Base-by-base conservation (phyloP, 2,113 vertebrate species). In the Cyprinus carpio region DNA sequence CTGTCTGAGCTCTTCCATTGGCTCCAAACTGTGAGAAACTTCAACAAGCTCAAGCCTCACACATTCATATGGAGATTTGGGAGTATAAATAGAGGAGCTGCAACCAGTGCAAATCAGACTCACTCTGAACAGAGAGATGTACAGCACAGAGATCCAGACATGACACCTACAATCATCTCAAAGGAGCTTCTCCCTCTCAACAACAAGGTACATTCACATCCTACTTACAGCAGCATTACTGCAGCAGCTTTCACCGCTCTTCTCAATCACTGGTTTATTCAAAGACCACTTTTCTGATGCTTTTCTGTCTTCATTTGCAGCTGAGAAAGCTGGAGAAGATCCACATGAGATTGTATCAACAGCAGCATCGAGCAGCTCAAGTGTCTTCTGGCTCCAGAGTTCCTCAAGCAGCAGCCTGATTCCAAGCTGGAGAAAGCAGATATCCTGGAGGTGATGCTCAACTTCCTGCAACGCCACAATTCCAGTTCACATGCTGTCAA, bases 61-160 rank as follows among this genome's bases (percentile, higher is more conserved):
- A 91, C 91, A 93, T 94, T 93, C 88, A 93, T 91, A 94, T 94
- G 93, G 88, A 93, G 91, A 94, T 92, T 84, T 87, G 89, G 80
- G 88, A 91, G 80, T 93, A 94, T 94, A 94, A 93, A 92, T 90
- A 93, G 88, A 89, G 91, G 91, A 88, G 88, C 83, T 87, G 91
- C 85, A 89, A 85, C 77, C 91, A 91, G 49, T 51, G 49, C 49
- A 51, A 51, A 51, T 16, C 49, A 51, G 49, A 51, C 49, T 51
- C 49, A 51, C 4, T 51, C 49, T 51, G 15, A 51, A 87, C 77
- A 90, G 86, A 94, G 89, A 89, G 31, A 71, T 87, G 88, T 72
- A 88, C 87, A 89, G 82, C 90, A 87, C 90, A 91, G 27, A 91
- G 81, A 91, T 89, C 86, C 89, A 93, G 84, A 29, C 88, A 94